Conservation (phyloP, 2,113 vertebrate genomes). For the Oryzias celebensis region DNA sequence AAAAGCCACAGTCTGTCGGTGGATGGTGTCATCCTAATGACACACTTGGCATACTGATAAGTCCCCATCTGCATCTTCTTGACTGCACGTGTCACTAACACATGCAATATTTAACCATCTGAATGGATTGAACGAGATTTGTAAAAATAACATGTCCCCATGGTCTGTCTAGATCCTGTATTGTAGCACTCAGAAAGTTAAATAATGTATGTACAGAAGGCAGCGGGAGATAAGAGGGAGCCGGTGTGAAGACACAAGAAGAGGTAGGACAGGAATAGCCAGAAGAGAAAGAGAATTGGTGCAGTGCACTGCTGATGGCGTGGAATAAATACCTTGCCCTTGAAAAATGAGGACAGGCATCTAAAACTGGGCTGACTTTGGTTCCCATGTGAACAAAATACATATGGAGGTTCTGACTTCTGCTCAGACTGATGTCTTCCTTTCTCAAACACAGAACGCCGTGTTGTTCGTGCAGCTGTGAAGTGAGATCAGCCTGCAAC, state of each 20-base stretch:
- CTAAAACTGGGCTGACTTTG: constrained; percentile 34
- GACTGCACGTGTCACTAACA: constrained; percentile 34
- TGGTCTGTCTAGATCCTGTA: constrained; percentile 55
- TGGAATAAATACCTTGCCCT: constrained; percentile 37
- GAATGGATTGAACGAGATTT: constrained; percentile 29
- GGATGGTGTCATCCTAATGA: constrained; percentile 59
- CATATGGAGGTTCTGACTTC: constrained; percentile 6
- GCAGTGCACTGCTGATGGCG: constrained; percentile 28
- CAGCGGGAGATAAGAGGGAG: constrained; percentile 30
- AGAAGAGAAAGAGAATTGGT: constrained; percentile 22
- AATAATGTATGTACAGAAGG: constrained; percentile 65
- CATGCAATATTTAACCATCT: constrained; percentile 65
- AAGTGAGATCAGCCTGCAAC: too few species aligned
- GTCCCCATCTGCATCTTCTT: constrained; percentile 43
- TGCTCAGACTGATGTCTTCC: too few species aligned
- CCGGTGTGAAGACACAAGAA: constrained; percentile 18
- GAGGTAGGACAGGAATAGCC: constrained; percentile 29
- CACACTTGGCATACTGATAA: constrained; percentile 68
- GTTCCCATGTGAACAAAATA: constrained; percentile 27
- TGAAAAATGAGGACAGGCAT: constrained; percentile 60
- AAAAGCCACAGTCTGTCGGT: constrained; percentile 48
- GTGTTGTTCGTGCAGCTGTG: too few species aligned
- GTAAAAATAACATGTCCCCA: constrained; percentile 66
- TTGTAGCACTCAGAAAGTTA: constrained; percentile 57
- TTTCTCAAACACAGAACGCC: too few species aligned